Percentiles rank a stretch among this genome's conserved stretches.
These are phyloP conservation scores for Acleris literana DNA, from an alignment of 2,888 invertebrate species.

Conservation along the genomic window DNA sequence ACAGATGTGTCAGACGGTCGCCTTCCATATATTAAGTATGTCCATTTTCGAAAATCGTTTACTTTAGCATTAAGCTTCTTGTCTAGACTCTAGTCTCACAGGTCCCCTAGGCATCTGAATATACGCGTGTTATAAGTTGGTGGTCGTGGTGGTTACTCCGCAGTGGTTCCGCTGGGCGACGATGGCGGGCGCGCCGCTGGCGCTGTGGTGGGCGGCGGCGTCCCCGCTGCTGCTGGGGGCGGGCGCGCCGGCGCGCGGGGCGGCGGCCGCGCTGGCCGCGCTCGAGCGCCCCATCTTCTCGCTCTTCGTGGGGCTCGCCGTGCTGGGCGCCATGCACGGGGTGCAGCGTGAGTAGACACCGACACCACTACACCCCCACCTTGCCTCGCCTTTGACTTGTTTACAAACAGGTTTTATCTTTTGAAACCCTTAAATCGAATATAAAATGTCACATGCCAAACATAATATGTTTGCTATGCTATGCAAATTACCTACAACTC, in stretches of 20 bases:
- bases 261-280: slow-evolving; percentile 66
- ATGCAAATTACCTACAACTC: too few relatives aligned
- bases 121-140: slow-evolving; percentile 5
- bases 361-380: not conserved
- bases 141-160: not conserved
- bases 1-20: too few relatives aligned
- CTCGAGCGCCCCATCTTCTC: slow-evolving; percentile 70
- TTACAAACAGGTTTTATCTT: too few relatives aligned
- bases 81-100: too few relatives aligned
- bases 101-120: not conserved
- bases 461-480: too few relatives aligned
- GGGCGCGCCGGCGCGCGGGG: slow-evolving; percentile 50
- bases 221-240: slow-evolving; percentile 58
- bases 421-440: too few relatives aligned
- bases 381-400: too few relatives aligned
- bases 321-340: slow-evolving; percentile 68
- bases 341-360: slow-evolving; percentile 57
- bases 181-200: slow-evolving; percentile 55
- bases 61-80: too few relatives aligned
- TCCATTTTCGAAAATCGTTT: too few relatives aligned
- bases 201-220: slow-evolving; percentile 61
- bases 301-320: slow-evolving; percentile 56
- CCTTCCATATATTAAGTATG: too few relatives aligned
- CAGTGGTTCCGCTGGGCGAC: slow-evolving; percentile 67
- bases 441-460: too few relatives aligned